These are phyloP conservation scores for Harpalus rufipes DNA, from an alignment of 2,888 invertebrate species.

Conservation along the genomic window DNA sequence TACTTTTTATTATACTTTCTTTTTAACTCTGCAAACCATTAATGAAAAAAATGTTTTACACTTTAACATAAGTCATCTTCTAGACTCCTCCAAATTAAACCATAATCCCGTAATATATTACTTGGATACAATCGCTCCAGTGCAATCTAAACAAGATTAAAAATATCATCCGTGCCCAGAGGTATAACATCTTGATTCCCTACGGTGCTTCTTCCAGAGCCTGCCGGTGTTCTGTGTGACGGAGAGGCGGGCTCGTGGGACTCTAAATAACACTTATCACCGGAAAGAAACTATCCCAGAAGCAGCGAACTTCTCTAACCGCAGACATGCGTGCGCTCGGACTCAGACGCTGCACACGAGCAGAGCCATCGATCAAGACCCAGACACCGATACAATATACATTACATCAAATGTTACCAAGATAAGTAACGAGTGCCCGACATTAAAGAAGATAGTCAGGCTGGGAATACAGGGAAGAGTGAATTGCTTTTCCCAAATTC, in stretches of 20 bases:
- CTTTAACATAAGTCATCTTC: background rate
- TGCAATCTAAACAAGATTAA: slow-evolving; percentile 50
- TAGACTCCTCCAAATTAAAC: background rate
- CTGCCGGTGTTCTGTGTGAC: slow-evolving; percentile 18
- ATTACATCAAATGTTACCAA: slow-evolving; percentile 23
- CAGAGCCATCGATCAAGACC: slow-evolving; percentile 19
- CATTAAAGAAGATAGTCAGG: background rate
- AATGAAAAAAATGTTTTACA: no score
- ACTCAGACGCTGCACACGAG: background rate
- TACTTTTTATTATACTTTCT: no score
- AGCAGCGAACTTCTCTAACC: slow-evolving; percentile 28
- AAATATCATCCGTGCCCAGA: slow-evolving; percentile 22
- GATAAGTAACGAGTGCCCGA: background rate
- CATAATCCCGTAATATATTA: slow-evolving; percentile 28
- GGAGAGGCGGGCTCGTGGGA: slow-evolving; percentile 44
- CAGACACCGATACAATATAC: slow-evolving; percentile 29
- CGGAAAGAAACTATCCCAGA: slow-evolving; percentile 57
- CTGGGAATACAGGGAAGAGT: no score
- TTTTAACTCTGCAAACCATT: no score
- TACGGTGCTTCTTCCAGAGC: background rate
- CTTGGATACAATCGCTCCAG: slow-evolving; percentile 13
- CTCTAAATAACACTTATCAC: slow-evolving; percentile 64
- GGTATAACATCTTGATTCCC: slow-evolving; percentile 44
- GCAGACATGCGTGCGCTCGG: slow-evolving; percentile 28
- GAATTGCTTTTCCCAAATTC: no score